Percentiles rank a stretch among this genome's conserved stretches.
Evolutionary conservation across 2,888 invertebrate species (phyloP).

Genomic region (Artemia sinica): DNA sequence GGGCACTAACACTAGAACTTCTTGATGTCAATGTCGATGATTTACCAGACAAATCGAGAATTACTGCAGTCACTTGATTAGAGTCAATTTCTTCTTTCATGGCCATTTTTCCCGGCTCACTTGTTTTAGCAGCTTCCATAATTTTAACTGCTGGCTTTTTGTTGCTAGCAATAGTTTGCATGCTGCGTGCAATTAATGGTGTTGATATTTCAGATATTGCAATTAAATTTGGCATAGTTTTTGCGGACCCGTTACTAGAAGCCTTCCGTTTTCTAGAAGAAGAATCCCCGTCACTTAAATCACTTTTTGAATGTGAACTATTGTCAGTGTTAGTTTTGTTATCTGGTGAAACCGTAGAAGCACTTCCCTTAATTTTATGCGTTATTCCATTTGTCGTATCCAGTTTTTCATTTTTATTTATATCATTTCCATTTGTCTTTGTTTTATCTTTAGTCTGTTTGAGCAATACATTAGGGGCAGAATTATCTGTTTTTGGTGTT

Average conservation of each 20-base stretch:
- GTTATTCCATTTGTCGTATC: too few relatives aligned
- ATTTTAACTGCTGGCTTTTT: constrained; percentile 6
- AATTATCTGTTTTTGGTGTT: too few relatives aligned
- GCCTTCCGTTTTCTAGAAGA: constrained; percentile 1
- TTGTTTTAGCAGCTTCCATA: not conserved
- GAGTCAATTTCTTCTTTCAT: not conserved
- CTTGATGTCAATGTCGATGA: not conserved
- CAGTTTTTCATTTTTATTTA: too few relatives aligned
- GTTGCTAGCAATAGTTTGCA: constrained; percentile 1
- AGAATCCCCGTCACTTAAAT: not conserved
- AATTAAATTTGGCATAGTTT: constrained; percentile 6
- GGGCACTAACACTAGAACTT: constrained; percentile 7
- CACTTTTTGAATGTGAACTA: too few relatives aligned
- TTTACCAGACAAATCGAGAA: constrained; percentile 7
- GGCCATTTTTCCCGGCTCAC: not conserved
- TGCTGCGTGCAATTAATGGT: constrained; percentile 10
- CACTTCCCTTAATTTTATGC: not conserved
- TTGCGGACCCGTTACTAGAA: not conserved
- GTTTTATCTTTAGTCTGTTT: too few relatives aligned
- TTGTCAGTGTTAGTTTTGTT: too few relatives aligned
- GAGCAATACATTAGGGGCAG: too few relatives aligned
- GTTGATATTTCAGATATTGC: constrained; percentile 3
- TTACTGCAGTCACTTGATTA: not conserved
- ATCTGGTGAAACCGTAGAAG: too few relatives aligned
- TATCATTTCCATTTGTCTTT: too few relatives aligned